A percentile compares a stretch with the other conserved stretches of the same genome.
phyloP scores from a whole-genome alignment of 2,888 invertebrate genomes.

The Xanthorhoe designata region DNA sequence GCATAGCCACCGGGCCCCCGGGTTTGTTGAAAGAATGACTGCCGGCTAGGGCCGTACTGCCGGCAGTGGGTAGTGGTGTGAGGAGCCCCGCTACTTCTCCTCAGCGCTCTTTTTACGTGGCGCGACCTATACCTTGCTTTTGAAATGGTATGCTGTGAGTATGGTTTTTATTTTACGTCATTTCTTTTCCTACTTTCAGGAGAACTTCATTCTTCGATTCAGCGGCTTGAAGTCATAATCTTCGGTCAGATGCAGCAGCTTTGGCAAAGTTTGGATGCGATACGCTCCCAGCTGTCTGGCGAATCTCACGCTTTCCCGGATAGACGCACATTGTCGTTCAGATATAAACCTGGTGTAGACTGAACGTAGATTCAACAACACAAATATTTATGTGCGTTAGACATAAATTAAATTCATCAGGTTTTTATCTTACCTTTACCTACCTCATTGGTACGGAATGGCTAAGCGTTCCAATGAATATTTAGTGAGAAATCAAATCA shows the following conservation, averaged over 20 bases:
- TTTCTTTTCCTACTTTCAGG: slow-evolving; percentile 56
- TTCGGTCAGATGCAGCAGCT: slow-evolving; percentile 81
- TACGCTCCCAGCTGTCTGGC: slow-evolving; percentile 65
- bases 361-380: slow-evolving; percentile 24
- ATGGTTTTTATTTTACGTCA: too few relatives aligned
- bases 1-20: too few relatives aligned
- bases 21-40: too few relatives aligned
- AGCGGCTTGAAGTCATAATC: slow-evolving; percentile 76
- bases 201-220: slow-evolving; percentile 74
- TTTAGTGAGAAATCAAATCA: too few relatives aligned
- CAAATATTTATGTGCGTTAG: background rate
- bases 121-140: too few relatives aligned
- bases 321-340: slow-evolving; percentile 62
- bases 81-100: too few relatives aligned
- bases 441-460: background rate
- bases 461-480: too few relatives aligned
- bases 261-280: slow-evolving; percentile 78
- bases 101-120: too few relatives aligned
- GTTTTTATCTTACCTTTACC: background rate
- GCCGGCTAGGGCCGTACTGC: too few relatives aligned
- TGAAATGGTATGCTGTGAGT: too few relatives aligned
- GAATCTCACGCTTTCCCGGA: slow-evolving; percentile 59
- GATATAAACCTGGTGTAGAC: slow-evolving; percentile 56
- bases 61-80: too few relatives aligned
- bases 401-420: too few relatives aligned